These are phyloP conservation scores for Amyelois transitella DNA, from an alignment of 1,140 invertebrate genomes.

Conservation along the genomic window DNA sequence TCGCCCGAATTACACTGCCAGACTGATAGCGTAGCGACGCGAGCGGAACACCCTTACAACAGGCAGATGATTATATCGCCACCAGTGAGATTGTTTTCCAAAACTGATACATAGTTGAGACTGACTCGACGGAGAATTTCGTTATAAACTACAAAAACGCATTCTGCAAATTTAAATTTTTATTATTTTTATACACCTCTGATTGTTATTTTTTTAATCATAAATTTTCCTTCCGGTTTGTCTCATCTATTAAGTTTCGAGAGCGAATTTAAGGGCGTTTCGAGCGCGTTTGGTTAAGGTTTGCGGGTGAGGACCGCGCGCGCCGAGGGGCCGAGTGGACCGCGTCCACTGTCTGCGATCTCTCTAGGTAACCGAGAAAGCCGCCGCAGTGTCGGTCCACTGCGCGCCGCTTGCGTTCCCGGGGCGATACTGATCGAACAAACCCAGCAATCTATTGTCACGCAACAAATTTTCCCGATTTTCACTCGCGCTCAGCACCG, in stretches of 20 bases:
- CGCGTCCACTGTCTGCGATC: slow-evolving; percentile 62
- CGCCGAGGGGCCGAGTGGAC: slow-evolving; percentile 55
- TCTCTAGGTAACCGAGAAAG: slow-evolving; percentile 61
- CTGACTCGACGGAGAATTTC: neutral
- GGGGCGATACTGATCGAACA: slow-evolving; percentile 13
- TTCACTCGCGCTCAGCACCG: slow-evolving; percentile 21
- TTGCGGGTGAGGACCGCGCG: slow-evolving; percentile 48
- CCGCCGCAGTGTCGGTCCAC: slow-evolving; percentile 28
- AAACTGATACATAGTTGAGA: neutral
- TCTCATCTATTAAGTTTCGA: neutral
- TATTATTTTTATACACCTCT: neutral
- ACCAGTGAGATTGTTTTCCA: neutral
- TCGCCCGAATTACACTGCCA: slow-evolving; percentile 26
- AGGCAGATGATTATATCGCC: neutral
- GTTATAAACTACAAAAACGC: neutral
- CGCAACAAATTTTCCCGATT: neutral
- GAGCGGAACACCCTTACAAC: neutral
- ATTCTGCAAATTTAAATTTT: neutral
- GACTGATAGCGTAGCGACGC: neutral
- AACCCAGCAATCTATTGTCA: neutral
- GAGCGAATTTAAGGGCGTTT: neutral
- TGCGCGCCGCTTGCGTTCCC: slow-evolving; percentile 28
- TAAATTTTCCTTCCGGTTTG: neutral
- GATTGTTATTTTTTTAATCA: neutral
- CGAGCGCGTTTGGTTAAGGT: slow-evolving; percentile 9